Base-by-base conservation (phyloP, 2,113 vertebrate genomes). In the Clupea harengus region DNA sequence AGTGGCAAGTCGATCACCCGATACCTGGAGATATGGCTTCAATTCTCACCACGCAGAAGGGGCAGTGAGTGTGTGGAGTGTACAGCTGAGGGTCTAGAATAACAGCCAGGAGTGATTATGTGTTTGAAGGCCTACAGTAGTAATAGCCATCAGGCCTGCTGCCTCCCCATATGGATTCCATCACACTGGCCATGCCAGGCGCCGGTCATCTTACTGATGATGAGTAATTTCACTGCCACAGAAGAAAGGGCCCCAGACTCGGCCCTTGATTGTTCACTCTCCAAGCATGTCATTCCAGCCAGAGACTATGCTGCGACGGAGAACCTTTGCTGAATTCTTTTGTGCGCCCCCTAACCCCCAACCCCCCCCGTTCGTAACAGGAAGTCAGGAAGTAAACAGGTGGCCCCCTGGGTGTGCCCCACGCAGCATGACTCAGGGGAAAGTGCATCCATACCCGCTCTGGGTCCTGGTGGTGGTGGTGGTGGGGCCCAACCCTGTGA, bases 31-130 rank as follows among this genome's bases (percentile, higher is more conserved):
- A 83, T 85, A 52, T 32, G 87, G 75, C 82, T 88, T 57, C 39
- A 60, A 47, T 86, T 84, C 84, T 84, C 87, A 81, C 64, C 87
- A 49, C 52, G 64, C 64, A 72, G 64, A 67, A 32, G 64, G 64
- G 64, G 64, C 64, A 72, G 64, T 10, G 64, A 72, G 22, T 67
- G 64, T 88, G 78, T 82, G 2, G 15, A 52, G 32, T 18, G 22
- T 32, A 28, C 39, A 57, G 54, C 84, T 54, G 25, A 3, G 75
- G 87, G 84, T 81, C 82, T 86, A 32, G 17, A 28, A 6, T n/a
- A 81, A 52, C 84, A 67, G 82, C 85, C 88, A 82, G 86, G 67
- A 81, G 82, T 85, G 82, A 81, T 86, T 81, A 88, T 81, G 88
- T 52, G 86, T 85, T 87, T 83, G 50, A 82, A 81, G 85, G 45